Evolutionary conservation across 2,113 vertebrate species (phyloP).

Genomic region (Vulpes lagopus): DNA sequence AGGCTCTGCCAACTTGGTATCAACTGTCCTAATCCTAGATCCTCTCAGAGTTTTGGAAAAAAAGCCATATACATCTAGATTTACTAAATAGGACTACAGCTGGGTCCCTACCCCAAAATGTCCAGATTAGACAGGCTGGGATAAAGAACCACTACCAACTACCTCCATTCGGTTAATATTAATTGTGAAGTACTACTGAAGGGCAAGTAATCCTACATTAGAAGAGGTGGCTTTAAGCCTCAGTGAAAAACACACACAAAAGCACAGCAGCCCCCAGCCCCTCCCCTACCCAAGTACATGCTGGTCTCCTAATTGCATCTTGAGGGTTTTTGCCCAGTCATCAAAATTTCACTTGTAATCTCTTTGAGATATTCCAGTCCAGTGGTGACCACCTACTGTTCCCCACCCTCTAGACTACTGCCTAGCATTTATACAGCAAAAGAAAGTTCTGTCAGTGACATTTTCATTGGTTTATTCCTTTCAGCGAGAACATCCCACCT

Average conservation of each 20-base stretch:
- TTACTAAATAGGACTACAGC: conserved; percentile 26
- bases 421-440: conserved; percentile 71
- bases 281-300: background rate
- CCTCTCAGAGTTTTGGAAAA: background rate
- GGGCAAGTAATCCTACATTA: conserved; percentile 8
- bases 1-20: background rate
- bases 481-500: conserved; percentile 53
- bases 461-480: conserved; percentile 73
- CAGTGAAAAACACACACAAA: conserved; percentile 6
- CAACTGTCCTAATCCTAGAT: background rate
- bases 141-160: background rate
- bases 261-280: background rate
- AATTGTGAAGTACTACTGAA: background rate
- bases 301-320: background rate
- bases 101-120: background rate
- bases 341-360: conserved; percentile 79
- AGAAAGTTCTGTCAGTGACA: conserved; percentile 62
- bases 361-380: conserved; percentile 64
- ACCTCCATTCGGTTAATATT: background rate
- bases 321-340: conserved; percentile 44
- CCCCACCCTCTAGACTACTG: conserved; percentile 69
- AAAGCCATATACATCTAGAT: conserved; percentile 22
- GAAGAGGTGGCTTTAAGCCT: conserved; percentile 33
- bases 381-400: conserved; percentile 41
- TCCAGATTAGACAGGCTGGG: background rate